Evolutionary conservation across 2,888 invertebrate species (phyloP).

Genomic region (Conistra vaccinii): DNA sequence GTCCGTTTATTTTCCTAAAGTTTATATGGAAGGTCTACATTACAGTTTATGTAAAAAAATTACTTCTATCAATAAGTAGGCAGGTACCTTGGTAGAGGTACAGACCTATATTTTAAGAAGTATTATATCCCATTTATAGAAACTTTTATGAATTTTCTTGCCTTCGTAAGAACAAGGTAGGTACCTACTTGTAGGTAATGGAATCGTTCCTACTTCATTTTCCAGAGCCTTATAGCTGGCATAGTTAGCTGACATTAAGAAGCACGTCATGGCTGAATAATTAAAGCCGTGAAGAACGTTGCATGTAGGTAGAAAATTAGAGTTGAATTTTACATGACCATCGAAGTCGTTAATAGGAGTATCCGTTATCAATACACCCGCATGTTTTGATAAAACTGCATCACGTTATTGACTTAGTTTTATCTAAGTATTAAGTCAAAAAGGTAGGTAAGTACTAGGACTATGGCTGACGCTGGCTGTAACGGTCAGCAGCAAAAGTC

Average conservation of each 20-base stretch:
- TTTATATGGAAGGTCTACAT: too few species aligned
- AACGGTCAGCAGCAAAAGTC: neutral
- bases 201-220: neutral
- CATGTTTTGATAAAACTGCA: neutral
- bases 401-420: neutral
- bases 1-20: neutral
- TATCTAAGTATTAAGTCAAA: neutral
- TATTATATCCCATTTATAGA: neutral
- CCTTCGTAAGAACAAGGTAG: neutral
- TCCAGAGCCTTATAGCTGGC: neutral
- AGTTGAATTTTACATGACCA: slow-evolving; percentile 48
- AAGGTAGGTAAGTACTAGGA: neutral
- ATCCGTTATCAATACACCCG: slow-evolving; percentile 1
- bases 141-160: neutral
- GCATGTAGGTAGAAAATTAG: slow-evolving; percentile 34
- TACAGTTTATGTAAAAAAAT: neutral
- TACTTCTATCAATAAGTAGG: neutral
- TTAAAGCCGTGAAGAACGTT: slow-evolving; percentile 32
- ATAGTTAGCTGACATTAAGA: slow-evolving; percentile 22
- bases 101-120: neutral
- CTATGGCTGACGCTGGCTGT: neutral
- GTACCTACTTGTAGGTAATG: neutral
- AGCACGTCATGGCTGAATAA: slow-evolving; percentile 33
- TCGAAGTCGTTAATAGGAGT: slow-evolving; percentile 3
- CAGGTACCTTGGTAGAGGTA: neutral